Conservation (phyloP, 2,113 vertebrate species). For the Cygnus atratus region DNA sequence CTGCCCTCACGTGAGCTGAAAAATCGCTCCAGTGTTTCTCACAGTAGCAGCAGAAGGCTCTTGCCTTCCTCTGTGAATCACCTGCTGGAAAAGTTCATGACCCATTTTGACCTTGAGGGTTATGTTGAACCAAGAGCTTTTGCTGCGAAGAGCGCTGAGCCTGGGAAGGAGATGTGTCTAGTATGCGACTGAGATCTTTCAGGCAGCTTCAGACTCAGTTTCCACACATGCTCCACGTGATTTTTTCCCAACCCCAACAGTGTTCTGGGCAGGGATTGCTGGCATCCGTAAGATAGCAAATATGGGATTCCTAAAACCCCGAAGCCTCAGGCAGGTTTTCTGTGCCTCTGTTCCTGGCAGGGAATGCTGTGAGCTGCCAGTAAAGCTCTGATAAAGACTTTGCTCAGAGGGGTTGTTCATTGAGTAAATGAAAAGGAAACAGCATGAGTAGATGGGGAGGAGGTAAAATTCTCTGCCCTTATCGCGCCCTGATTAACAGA, state of each 20-base stretch:
- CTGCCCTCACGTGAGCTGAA: background rate
- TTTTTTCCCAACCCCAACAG: background rate
- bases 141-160: background rate
- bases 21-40: background rate
- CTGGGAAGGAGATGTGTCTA: background rate
- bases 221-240: background rate
- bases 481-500: background rate
- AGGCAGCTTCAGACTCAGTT: background rate
- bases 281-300: background rate
- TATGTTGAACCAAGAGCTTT: background rate
- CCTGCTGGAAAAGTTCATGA: background rate
- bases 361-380: background rate
- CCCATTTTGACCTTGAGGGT: background rate
- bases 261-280: background rate
- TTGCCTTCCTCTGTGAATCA: background rate
- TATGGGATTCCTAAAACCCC: conserved; percentile 11
- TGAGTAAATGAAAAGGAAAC: background rate
- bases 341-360: background rate
- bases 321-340: background rate
- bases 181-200: fast-evolving
- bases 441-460: background rate
- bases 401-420: background rate
- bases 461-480: background rate
- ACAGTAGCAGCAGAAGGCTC: background rate
- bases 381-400: background rate